Evolutionary conservation across 1,140 invertebrate genomes (phyloP).

Genomic region (Amphibalanus amphitrite): DNA sequence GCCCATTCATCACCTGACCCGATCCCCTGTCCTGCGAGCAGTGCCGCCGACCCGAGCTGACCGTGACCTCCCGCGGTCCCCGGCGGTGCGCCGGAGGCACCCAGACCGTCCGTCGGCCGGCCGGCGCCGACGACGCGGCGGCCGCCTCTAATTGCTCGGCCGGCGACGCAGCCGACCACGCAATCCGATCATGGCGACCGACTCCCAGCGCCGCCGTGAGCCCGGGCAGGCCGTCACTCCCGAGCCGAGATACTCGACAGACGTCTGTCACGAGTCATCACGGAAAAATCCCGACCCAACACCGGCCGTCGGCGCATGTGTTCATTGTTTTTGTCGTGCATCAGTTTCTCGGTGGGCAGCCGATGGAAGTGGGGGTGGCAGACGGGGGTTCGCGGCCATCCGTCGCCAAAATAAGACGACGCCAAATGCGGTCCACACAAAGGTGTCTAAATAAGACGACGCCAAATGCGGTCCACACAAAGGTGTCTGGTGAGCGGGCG

Average conservation of each 20-base stretch:
- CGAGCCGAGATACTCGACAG: not conserved
- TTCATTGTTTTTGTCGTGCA: conserved; percentile 1
- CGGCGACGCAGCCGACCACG: not conserved
- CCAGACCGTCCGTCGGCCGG: not conserved
- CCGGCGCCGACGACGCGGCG: not conserved
- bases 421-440: not conserved
- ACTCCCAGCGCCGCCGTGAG: too few species aligned
- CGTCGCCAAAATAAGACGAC: not conserved
- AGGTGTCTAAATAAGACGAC: not conserved
- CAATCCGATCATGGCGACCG: not conserved
- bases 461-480: not conserved
- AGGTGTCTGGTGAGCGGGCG: not conserved
- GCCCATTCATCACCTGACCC: too few species aligned
- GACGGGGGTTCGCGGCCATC: conserved; percentile 1
- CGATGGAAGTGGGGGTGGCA: not conserved
- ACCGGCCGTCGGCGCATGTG: not conserved
- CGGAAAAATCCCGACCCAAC: not conserved
- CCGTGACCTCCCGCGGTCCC: too few species aligned
- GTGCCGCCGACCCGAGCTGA: too few species aligned
- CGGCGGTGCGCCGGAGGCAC: too few species aligned
- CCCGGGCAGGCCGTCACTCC: not conserved
- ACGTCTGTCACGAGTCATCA: not conserved
- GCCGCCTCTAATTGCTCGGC: not conserved
- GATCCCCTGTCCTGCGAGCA: too few species aligned
- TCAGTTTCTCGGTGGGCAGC: not conserved